Percentiles rank a stretch among this genome's conserved stretches.
phyloP scores from a whole-genome alignment of 2,888 invertebrate species.

The Cryptus armator region DNA sequence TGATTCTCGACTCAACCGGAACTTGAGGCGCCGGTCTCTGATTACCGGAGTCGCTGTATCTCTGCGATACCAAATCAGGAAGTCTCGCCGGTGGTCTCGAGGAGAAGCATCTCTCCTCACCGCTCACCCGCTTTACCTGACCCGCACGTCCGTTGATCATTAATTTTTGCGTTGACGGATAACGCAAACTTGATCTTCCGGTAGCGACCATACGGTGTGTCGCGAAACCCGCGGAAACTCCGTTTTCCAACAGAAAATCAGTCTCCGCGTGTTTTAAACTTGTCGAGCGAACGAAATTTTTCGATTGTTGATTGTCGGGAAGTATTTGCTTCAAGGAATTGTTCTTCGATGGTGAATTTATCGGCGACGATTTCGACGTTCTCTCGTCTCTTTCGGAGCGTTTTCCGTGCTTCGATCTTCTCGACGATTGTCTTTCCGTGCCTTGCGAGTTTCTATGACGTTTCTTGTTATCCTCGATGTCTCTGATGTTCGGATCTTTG shows the following conservation, averaged over 20 bases:
- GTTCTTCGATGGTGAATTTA: constrained; percentile 73
- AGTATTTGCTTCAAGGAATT: constrained; percentile 60
- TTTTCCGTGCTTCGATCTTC: constrained; percentile 78
- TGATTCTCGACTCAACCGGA: constrained; percentile 80
- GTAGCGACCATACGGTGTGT: constrained; percentile 81
- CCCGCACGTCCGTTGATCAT: constrained; percentile 85
- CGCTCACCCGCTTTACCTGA: constrained; percentile 79
- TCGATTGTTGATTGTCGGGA: constrained; percentile 72
- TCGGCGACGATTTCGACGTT: constrained; percentile 73
- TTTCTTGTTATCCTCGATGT: constrained; percentile 70
- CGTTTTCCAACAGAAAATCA: constrained; percentile 76
- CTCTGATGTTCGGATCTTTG: constrained; percentile 73
- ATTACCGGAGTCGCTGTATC: constrained; percentile 81
- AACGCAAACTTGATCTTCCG: constrained; percentile 85
- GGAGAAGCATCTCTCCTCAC: constrained; percentile 76
- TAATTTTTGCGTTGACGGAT: constrained; percentile 85
- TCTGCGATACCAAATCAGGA: constrained; percentile 80
- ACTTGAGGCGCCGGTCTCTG: constrained; percentile 82
- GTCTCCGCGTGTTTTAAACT: constrained; percentile 73
- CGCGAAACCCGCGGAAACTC: constrained; percentile 76
- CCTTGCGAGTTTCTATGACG: constrained; percentile 73
- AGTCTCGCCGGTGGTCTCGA: constrained; percentile 78
- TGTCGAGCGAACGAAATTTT: constrained; percentile 67
- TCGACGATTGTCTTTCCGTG: constrained; percentile 79
- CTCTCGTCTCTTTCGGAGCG: constrained; percentile 74